Conservation (phyloP, 2,888 invertebrate genomes). For the Apamea anceps region DNA sequence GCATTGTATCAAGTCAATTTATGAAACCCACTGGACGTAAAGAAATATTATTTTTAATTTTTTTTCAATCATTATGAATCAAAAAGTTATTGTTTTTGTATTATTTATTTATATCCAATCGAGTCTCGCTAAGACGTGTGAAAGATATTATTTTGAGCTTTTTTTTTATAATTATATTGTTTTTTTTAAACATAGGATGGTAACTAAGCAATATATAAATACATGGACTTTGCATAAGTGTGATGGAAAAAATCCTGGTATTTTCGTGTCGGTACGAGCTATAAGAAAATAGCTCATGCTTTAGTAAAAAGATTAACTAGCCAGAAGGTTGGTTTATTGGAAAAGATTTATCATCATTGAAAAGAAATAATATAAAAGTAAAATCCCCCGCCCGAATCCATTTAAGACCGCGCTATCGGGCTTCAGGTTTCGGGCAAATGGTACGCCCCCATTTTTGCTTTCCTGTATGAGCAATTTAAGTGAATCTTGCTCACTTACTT, state of each 20-base stretch:
- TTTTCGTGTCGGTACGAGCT: too few species aligned
- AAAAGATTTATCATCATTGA: too few species aligned
- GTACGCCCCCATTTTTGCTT: not conserved
- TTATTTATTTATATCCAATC: constrained; percentile 3
- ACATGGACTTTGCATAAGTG: not conserved
- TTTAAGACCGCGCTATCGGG: not conserved
- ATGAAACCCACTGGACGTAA: not conserved
- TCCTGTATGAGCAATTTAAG: not conserved
- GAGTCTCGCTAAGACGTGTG: constrained; percentile 4
- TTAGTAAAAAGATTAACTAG: too few species aligned
- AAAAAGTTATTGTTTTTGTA: constrained; percentile 35
- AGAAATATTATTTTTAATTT: constrained; percentile 28
- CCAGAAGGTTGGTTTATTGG: not conserved
- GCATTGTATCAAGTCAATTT: constrained; percentile 12
- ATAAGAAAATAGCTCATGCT: too few species aligned
- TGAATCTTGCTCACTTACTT: not conserved
- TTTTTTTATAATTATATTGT: constrained; percentile 6
- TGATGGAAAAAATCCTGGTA: too few species aligned
- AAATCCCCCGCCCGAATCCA: too few species aligned
- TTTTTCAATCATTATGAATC: not conserved
- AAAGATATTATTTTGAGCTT: constrained; percentile 14
- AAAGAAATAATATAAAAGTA: too few species aligned
- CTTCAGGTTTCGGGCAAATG: not conserved
- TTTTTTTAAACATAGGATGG: not conserved
- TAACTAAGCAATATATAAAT: not conserved